Conservation (phyloP, 1,140 invertebrate species). For the Drosophila pectinifera region DNA sequence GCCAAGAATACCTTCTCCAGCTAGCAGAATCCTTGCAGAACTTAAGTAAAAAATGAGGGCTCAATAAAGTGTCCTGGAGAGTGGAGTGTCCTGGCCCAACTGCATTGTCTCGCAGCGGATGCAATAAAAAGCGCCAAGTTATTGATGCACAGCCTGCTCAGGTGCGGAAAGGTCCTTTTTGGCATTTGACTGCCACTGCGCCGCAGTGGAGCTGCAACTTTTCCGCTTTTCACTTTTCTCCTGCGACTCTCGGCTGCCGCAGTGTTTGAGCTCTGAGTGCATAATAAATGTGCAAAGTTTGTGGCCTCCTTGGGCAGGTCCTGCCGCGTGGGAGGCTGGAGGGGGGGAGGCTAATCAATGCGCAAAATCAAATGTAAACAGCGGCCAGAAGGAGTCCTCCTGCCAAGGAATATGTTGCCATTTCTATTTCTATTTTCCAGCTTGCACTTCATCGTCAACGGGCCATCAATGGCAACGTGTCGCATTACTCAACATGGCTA, state of each 20-base stretch:
- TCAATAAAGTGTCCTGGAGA: no score
- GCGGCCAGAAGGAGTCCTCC: conserved; percentile 10
- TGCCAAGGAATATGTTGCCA: conserved; percentile 29
- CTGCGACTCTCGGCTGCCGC: conserved; percentile 28
- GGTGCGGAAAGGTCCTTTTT: conserved; percentile 10
- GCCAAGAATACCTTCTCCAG: no score
- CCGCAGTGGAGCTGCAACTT: conserved; percentile 28
- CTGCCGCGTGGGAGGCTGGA: background rate
- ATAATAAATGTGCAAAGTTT: conserved; percentile 80
- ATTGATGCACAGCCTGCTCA: conserved; percentile 54
- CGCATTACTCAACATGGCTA: conserved; percentile 79
- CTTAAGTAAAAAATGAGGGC: no score
- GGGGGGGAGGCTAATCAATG: conserved; percentile 63
- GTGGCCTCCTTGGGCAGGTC: conserved; percentile 15
- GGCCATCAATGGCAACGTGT: conserved; percentile 80
- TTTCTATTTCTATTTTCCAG: conserved; percentile 76
- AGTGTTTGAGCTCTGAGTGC: conserved; percentile 68
- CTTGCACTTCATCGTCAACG: conserved; percentile 81
- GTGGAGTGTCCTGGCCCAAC: background rate
- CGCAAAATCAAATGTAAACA: conserved; percentile 72
- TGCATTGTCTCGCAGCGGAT: conserved; percentile 15
- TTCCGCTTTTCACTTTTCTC: conserved; percentile 27
- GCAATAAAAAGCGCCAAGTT: conserved; percentile 60
- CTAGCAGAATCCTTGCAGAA: no score
- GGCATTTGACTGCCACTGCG: conserved; percentile 10